These are phyloP conservation scores for Casuarius casuarius DNA, from an alignment of 2,113 vertebrate species.

Conservation along the genomic window DNA sequence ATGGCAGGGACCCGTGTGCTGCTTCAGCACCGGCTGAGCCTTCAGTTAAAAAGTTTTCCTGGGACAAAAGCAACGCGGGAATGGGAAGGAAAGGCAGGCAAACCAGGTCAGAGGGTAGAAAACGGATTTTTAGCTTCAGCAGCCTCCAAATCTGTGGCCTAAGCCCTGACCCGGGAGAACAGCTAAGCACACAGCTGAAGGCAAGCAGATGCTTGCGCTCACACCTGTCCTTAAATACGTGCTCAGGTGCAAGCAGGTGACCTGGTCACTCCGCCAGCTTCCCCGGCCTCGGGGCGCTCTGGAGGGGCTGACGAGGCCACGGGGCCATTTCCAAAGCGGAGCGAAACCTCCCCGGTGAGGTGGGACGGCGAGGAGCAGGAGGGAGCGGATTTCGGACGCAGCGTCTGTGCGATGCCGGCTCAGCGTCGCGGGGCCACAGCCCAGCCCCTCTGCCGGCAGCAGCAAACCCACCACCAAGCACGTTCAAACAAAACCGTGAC, in stretches of 20 bases:
- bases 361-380: no score
- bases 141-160: neutral
- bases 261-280: fast-evolving
- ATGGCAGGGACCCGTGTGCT: fast-evolving
- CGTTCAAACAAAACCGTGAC: neutral
- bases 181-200: neutral
- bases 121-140: neutral
- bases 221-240: fast-evolving
- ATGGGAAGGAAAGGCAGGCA: neutral
- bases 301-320: neutral
- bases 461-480: fast-evolving
- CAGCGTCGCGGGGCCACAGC: neutral
- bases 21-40: neutral
- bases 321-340: neutral
- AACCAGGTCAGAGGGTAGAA: neutral
- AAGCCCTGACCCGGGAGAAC: neutral
- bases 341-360: neutral
- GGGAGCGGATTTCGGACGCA: no score
- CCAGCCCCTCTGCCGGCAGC: neutral
- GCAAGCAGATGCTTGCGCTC: neutral
- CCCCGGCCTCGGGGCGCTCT: fast-evolving
- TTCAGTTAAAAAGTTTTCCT: neutral
- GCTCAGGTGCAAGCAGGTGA: neutral
- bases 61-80: neutral
- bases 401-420: neutral